Percentiles rank a stretch among this genome's conserved stretches.
Evolutionary conservation across 1,140 invertebrate species (phyloP).

Genomic region (Pristionchus pacificus): DNA sequence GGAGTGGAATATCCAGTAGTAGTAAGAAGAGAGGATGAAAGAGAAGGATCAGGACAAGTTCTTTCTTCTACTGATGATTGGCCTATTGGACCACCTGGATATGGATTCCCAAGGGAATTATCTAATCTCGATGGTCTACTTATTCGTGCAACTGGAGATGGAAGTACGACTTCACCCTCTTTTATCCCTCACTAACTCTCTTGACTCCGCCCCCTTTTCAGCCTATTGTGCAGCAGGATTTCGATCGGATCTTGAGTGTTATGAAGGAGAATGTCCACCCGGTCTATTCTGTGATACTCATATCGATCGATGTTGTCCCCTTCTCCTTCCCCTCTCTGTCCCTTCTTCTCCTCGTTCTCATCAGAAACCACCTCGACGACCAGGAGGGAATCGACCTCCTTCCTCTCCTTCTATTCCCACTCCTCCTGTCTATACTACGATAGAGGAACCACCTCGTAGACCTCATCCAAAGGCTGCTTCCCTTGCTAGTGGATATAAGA

Average conservation of each 20-base stretch:
- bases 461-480: too few species aligned
- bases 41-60: constrained; percentile 13
- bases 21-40: constrained; percentile 14
- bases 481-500: too few species aligned
- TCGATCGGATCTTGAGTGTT: constrained; percentile 42
- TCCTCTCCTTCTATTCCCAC: background rate
- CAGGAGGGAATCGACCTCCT: background rate
- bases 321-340: constrained; percentile 42
- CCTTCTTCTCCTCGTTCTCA: constrained; percentile 19
- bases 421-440: background rate
- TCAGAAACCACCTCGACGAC: constrained; percentile 11
- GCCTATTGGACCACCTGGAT: constrained; percentile 35
- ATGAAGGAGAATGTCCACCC: constrained; percentile 42
- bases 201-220: constrained; percentile 28
- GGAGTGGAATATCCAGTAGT: constrained; percentile 3
- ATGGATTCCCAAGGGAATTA: constrained; percentile 38
- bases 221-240: constrained; percentile 50
- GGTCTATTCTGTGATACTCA: constrained; percentile 47
- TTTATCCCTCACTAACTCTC: background rate
- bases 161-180: constrained; percentile 29
- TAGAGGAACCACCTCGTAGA: background rate
- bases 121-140: constrained; percentile 38
- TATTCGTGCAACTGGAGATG: constrained; percentile 46
- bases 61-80: too few species aligned
- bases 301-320: constrained; percentile 45